Evolutionary conservation across 2,888 invertebrate species (phyloP).

Genomic region (Caenorhabditis drosophilae): DNA sequence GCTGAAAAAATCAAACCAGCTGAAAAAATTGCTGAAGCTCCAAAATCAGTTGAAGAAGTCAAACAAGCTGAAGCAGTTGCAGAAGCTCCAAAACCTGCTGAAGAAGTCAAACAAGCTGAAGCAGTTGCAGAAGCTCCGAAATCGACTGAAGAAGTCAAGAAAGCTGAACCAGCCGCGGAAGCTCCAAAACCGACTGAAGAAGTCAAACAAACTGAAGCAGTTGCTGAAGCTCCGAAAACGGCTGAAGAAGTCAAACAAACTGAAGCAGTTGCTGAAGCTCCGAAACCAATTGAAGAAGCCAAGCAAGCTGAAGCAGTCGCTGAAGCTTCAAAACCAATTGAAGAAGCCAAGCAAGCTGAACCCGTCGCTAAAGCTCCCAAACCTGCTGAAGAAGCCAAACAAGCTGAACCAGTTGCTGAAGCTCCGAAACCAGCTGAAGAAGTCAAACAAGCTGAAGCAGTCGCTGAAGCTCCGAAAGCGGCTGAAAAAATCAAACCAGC

Average conservation of each 20-base stretch:
- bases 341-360: constrained; percentile 1
- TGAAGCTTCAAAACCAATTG: constrained; percentile 4
- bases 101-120: constrained; percentile 8
- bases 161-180: constrained; percentile 13
- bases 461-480: background rate
- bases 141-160: constrained; percentile 5
- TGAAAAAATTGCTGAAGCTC: constrained; percentile 3
- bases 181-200: constrained; percentile 11
- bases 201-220: constrained; percentile 3
- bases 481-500: background rate
- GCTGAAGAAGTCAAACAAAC: background rate
- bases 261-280: background rate
- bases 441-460: constrained; percentile 2
- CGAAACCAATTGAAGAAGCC: constrained; percentile 1
- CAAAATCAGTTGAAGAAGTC: constrained; percentile 10
- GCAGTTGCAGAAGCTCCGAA: no score
- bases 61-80: constrained; percentile 1
- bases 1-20: constrained; percentile 3
- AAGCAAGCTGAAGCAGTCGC: constrained; percentile 8
- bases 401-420: constrained; percentile 1
- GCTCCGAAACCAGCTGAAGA: constrained; percentile 1
- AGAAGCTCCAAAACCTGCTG: background rate
- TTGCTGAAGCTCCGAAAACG: background rate
- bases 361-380: background rate
- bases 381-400: constrained; percentile 1